Conservation (phyloP, 2,797 vertebrate species). For the Psittacula derbiana region DNA sequence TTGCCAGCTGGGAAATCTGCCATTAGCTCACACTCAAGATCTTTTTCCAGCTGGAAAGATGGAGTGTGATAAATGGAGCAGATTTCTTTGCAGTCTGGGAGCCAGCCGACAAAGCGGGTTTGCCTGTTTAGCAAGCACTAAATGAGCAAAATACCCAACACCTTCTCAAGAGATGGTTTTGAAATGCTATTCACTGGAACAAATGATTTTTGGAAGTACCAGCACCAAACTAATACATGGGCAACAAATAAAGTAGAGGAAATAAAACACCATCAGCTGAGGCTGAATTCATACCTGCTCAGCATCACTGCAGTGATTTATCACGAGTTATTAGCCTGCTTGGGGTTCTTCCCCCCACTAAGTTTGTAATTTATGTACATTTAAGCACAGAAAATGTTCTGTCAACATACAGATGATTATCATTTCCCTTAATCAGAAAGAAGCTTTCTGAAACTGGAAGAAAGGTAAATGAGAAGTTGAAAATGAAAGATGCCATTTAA, state of each 20-base stretch:
- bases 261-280: neutral
- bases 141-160: slow-evolving; percentile 22
- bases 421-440: neutral
- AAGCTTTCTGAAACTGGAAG: neutral
- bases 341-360: rapidly evolving
- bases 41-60: slow-evolving; percentile 24
- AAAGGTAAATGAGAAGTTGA: rapidly evolving
- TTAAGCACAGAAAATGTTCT: neutral
- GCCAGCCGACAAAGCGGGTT: neutral
- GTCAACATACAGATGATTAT: neutral
- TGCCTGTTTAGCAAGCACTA: neutral
- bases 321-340: neutral
- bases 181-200: neutral
- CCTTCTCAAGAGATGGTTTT: neutral
- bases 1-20: slow-evolving; percentile 32
- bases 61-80: neutral
- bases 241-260: neutral
- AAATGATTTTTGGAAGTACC: slow-evolving; percentile 4
- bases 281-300: neutral
- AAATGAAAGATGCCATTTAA: neutral
- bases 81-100: neutral
- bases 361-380: neutral
- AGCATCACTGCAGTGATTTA: neutral
- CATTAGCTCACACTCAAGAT: neutral
- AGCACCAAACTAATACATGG: neutral